These are phyloP conservation scores for Saccopteryx bilineata DNA, from an alignment of 2,113 vertebrate genomes.

Conservation along the genomic window DNA sequence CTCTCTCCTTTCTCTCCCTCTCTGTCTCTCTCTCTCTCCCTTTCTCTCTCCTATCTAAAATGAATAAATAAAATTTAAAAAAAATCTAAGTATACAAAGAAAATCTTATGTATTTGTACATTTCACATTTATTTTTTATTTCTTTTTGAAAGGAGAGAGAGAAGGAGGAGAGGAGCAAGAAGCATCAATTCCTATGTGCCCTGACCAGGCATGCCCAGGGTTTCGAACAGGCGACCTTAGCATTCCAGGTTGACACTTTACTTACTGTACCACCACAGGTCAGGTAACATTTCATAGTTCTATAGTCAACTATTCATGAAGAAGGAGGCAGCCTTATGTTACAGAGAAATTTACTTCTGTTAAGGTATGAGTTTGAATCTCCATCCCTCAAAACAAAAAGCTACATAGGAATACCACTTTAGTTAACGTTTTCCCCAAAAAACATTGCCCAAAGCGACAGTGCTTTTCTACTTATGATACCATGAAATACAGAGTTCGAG, in stretches of 20 bases:
- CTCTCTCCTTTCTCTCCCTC: too few relatives aligned
- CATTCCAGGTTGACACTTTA: too few relatives aligned
- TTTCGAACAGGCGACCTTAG: too few relatives aligned
- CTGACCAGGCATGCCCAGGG: too few relatives aligned
- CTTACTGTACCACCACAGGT: too few relatives aligned
- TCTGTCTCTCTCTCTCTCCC: too few relatives aligned
- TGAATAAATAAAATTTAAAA: too few relatives aligned
- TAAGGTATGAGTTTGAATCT: neutral
- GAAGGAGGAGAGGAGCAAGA: too few relatives aligned
- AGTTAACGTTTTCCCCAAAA: neutral
- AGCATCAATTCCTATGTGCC: too few relatives aligned
- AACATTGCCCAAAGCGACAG: neutral
- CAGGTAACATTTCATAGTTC: neutral
- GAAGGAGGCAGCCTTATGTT: neutral
- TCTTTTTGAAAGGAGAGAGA: too few relatives aligned
- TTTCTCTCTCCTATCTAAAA: too few relatives aligned
- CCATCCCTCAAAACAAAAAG: neutral
- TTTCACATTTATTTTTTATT: neutral
- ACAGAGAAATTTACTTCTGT: neutral
- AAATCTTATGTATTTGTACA: neutral
- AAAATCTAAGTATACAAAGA: neutral
- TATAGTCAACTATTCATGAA: neutral
- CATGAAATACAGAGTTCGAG: constrained; percentile 1
- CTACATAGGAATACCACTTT: neutral
- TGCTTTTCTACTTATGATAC: neutral